phyloP scores from a whole-genome alignment of 1,140 invertebrate species.

The Lasioglossum albipes region DNA sequence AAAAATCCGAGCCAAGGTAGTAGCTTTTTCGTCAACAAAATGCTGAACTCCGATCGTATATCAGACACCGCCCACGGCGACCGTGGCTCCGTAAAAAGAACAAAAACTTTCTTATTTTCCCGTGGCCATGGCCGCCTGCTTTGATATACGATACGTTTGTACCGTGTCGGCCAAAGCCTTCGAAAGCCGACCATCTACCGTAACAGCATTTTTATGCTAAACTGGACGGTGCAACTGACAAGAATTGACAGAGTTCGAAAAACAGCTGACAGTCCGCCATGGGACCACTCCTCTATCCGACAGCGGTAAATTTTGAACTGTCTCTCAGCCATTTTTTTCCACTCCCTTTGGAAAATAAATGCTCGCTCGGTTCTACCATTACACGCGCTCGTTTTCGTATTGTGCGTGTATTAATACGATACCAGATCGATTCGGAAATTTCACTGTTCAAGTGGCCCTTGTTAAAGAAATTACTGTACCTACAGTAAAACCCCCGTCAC shows the following conservation, averaged over 20 bases:
- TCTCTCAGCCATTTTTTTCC: slow-evolving; percentile 42
- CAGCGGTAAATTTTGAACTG: slow-evolving; percentile 60
- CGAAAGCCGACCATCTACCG: slow-evolving; percentile 67
- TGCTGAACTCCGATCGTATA: slow-evolving; percentile 64
- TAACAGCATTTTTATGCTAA: slow-evolving; percentile 72
- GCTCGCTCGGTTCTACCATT: slow-evolving; percentile 24
- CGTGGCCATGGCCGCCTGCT: slow-evolving; percentile 61
- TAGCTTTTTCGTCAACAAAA: slow-evolving; percentile 68
- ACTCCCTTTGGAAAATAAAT: slow-evolving; percentile 33
- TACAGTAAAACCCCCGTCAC: too few species aligned
- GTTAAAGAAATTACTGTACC: background rate
- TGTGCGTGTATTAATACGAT: background rate
- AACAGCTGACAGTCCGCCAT: slow-evolving; percentile 63
- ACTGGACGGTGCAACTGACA: slow-evolving; percentile 67
- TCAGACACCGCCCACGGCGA: slow-evolving; percentile 64
- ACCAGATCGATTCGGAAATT: background rate
- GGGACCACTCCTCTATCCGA: slow-evolving; percentile 54
- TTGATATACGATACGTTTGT: slow-evolving; percentile 75
- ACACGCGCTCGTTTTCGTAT: background rate
- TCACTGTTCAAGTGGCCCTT: background rate
- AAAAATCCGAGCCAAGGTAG: slow-evolving; percentile 55
- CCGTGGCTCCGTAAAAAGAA: slow-evolving; percentile 61
- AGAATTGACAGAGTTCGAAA: slow-evolving; percentile 70
- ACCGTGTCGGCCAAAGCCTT: slow-evolving; percentile 62
- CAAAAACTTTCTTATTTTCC: slow-evolving; percentile 69